These are phyloP conservation scores for Trissolcus basalis DNA, from an alignment of 1,140 invertebrate genomes.

Conservation along the genomic window DNA sequence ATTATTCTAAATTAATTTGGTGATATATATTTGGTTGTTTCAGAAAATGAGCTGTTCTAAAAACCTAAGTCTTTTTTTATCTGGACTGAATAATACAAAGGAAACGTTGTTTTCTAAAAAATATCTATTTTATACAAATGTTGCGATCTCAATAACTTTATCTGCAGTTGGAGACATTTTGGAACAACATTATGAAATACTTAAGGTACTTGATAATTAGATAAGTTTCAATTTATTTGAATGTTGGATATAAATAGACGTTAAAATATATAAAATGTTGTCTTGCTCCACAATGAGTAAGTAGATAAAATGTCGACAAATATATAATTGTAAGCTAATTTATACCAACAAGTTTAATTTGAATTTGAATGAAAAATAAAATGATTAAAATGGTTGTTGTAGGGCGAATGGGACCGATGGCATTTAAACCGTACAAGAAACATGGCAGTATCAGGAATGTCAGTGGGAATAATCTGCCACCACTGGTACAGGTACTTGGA, in stretches of 20 bases:
- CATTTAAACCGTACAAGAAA: conserved; percentile 82
- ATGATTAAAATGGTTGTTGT: background rate
- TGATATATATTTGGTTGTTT: conserved; percentile 19
- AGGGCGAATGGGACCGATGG: conserved; percentile 79
- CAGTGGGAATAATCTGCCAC: conserved; percentile 89
- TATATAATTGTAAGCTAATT: no score
- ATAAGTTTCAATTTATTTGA: no score
- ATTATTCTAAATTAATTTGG: background rate
- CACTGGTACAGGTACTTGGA: conserved; percentile 89
- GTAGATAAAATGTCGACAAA: no score
- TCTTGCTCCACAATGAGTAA: no score
- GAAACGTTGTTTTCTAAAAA: conserved; percentile 80
- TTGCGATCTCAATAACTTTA: conserved; percentile 86
- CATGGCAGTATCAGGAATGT: conserved; percentile 87
- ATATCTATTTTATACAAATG: conserved; percentile 89
- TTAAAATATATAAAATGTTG: no score
- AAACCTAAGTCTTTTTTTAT: conserved; percentile 38
- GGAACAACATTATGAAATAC: conserved; percentile 90
- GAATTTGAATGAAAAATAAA: no score
- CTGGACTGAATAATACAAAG: conserved; percentile 54
- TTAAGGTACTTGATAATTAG: conserved; percentile 68
- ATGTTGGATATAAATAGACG: no score
- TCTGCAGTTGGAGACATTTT: conserved; percentile 88
- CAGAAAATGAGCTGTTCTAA: conserved; percentile 59
- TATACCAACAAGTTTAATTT: no score